phyloP scores from a whole-genome alignment of 2,797 vertebrate species.

The Girardinus metallicus region DNA sequence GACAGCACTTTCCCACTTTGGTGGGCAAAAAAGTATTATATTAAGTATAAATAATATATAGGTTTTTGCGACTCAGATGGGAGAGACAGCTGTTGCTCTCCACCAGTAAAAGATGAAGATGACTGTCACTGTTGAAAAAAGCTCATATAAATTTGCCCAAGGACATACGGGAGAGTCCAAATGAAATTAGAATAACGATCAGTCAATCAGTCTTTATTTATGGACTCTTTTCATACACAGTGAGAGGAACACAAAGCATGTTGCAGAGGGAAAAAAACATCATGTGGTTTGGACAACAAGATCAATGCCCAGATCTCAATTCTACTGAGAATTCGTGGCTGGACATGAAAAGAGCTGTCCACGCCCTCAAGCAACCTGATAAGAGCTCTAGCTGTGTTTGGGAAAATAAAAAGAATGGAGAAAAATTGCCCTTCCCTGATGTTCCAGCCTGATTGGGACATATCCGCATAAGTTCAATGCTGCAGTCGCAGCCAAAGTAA shows the following conservation, averaged over 20 bases:
- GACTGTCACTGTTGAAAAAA: background rate
- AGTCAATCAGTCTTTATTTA: background rate
- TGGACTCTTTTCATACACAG: background rate
- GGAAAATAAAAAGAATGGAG: background rate
- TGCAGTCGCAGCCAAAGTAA: background rate
- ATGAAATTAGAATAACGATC: background rate
- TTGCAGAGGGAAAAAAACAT: background rate
- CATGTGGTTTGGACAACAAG: background rate
- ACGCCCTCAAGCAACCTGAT: background rate
- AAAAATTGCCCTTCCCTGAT: background rate
- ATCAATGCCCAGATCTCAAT: background rate
- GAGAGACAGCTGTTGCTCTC: background rate
- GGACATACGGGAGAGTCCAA: background rate
- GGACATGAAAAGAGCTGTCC: background rate
- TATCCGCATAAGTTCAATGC: background rate
- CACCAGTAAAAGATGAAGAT: background rate
- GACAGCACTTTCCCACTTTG: background rate
- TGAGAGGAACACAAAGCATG: background rate
- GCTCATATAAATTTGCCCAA: background rate
- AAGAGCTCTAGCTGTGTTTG: background rate
- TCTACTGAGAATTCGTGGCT: background rate
- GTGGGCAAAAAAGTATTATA: background rate
- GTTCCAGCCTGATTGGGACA: background rate
- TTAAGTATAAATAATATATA: background rate
- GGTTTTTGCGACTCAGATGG: background rate